Evolutionary conservation across 2,888 invertebrate genomes (phyloP), one percentile per base, ranked within the genome.

Genomic region (Drosophila tripunctata): DNA sequence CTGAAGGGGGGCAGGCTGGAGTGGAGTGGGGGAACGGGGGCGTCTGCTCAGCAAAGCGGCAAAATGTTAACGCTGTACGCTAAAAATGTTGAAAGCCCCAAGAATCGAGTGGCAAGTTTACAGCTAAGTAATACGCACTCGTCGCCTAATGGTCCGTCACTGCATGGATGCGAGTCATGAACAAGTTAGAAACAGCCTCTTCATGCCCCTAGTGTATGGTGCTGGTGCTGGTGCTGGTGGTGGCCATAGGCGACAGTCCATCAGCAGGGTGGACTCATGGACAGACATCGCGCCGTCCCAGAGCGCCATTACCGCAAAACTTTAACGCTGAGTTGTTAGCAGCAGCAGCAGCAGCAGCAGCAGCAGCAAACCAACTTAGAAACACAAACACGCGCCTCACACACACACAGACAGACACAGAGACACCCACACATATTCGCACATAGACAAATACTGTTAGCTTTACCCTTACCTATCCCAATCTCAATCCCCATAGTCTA

Each of bases 301-400:
- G 69, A 78, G 78, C 87, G 69, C 87, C 81, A 84, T 82, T 82
- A 87, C 87, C 87, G 78, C 85, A 82, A 84, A 81, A 82, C 87
- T 82, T 82, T 82, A 84, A 72, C 85, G 78, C 86, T 78, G 85
- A 75, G 75, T 78, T 85, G 82, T 78, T 64, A 66, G 70, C 78
- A 64, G 50, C 61, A 10, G 33, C 33, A 33, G 14, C 14, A 61
- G 33, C 33, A 33, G 14, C 14, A 61, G 67, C 64, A 62, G 66
- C 60, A 66, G 52, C 58, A 65, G 75, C 79, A 73, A 80, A 77
- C 74, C 67, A 81, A 87, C 85, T 87, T 77, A 63, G 67, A 66
- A 87, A 84, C 75, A 80, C 81, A 82, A 87, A 87, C 87, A 81
- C 87, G 81, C 72, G 72, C 78, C 63, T 36, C 56, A 66, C 44